Conservation (phyloP, 1,140 invertebrate species). For the Pseudomyrmex concolor region DNA sequence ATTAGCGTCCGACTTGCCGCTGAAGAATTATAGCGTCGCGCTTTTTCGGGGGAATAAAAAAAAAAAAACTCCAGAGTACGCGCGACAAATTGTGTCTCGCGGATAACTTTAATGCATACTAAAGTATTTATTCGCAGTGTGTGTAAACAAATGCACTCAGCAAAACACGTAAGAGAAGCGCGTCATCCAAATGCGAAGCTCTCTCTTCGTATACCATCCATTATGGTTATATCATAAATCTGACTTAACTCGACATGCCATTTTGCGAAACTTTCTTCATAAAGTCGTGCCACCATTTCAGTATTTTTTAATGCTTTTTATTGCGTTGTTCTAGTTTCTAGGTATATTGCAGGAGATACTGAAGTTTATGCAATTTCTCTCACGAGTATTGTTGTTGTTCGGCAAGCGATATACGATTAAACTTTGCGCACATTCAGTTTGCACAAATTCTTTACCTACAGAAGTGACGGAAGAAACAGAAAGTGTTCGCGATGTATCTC, state of each 20-base stretch:
- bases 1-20: no score
- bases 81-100: background rate
- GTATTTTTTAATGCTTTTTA: slow-evolving; percentile 56
- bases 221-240: slow-evolving; percentile 71
- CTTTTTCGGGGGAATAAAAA: no score
- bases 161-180: slow-evolving; percentile 15
- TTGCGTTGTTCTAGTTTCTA: slow-evolving; percentile 54
- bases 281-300: slow-evolving; percentile 42
- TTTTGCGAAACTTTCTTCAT: slow-evolving; percentile 47
- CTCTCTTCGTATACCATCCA: slow-evolving; percentile 47
- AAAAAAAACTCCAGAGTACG: no score
- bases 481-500: background rate
- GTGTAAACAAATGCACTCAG: background rate
- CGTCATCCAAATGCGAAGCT: slow-evolving; percentile 21
- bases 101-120: background rate
- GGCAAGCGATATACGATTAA: slow-evolving; percentile 18
- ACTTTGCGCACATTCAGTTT: slow-evolving; percentile 9
- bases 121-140: background rate
- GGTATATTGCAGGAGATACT: slow-evolving; percentile 38
- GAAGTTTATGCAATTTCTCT: slow-evolving; percentile 33
- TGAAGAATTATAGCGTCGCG: no score
- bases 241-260: slow-evolving; percentile 41
- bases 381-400: slow-evolving; percentile 23
- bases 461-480: background rate
- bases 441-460: background rate